Evolutionary conservation across 2,888 invertebrate species (phyloP).

Genomic region (Dynastes hyllus): DNA sequence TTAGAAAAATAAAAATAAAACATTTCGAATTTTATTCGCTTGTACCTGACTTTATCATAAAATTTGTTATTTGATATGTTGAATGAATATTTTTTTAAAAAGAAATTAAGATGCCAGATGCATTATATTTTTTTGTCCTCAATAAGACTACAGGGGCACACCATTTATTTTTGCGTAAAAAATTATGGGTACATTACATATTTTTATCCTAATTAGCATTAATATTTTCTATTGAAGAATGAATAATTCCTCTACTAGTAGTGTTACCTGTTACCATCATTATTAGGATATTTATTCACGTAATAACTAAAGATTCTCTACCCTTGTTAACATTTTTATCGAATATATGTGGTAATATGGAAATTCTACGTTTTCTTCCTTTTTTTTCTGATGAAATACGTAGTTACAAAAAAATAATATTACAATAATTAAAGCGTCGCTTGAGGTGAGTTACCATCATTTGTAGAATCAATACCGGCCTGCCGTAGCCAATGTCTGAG

Average conservation of each 20-base stretch:
- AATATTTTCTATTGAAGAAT: background rate
- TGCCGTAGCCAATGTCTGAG: conserved; percentile 80
- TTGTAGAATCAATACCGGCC: conserved; percentile 63
- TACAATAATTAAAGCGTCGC: conserved; percentile 62
- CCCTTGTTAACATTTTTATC: background rate
- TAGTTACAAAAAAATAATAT: background rate
- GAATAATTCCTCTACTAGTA: background rate
- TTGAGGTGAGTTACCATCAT: conserved; percentile 61
- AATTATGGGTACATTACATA: too few species aligned
- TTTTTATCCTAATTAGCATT: too few species aligned
- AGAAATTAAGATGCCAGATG: too few species aligned
- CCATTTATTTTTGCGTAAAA: too few species aligned
- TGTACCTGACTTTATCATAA: too few species aligned
- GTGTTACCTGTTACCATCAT: too few species aligned
- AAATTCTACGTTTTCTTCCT: conserved; percentile 7
- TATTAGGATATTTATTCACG: background rate
- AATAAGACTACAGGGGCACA: too few species aligned
- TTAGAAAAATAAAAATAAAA: too few species aligned
- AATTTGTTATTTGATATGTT: too few species aligned
- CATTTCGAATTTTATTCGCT: too few species aligned
- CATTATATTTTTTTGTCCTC: too few species aligned
- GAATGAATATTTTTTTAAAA: too few species aligned
- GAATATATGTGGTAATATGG: background rate
- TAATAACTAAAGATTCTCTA: conserved; percentile 4
- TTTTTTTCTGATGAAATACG: background rate